phyloP scores from a whole-genome alignment of 1,140 invertebrate species.

The Achroia grisella region DNA sequence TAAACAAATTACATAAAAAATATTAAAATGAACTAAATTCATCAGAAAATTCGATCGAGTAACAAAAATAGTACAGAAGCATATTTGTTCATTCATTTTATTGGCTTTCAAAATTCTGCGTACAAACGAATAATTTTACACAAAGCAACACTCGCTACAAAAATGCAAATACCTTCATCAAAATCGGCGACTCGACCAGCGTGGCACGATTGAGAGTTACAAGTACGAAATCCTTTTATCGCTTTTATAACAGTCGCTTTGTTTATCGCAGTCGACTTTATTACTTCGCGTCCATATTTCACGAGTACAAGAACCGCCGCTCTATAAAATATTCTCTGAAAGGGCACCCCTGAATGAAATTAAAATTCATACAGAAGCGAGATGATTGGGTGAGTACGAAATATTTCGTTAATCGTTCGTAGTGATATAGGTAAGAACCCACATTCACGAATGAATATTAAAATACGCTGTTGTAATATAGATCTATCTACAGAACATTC shows the following conservation, averaged over 20 bases:
- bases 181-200: constrained; percentile 24
- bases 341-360: constrained; percentile 26
- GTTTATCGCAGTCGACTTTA: constrained; percentile 31
- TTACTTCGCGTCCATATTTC: constrained; percentile 26
- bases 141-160: constrained; percentile 13
- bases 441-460: no score
- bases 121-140: no score
- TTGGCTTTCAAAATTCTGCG: no score
- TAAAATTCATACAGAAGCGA: constrained; percentile 37
- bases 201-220: constrained; percentile 45
- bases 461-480: no score
- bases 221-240: constrained; percentile 35
- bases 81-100: no score
- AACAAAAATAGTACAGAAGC: no score
- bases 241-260: constrained; percentile 31
- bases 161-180: constrained; percentile 33
- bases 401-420: no score
- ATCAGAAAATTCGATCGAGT: no score
- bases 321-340: constrained; percentile 37
- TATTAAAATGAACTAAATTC: no score
- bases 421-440: no score
- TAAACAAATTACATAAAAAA: no score
- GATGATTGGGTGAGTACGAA: constrained; percentile 42
- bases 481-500: no score
- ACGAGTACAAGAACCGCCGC: constrained; percentile 32